Conservation (phyloP, 35 echinoderm and acorn worm genomes). For the Lytechinus variegatus region DNA sequence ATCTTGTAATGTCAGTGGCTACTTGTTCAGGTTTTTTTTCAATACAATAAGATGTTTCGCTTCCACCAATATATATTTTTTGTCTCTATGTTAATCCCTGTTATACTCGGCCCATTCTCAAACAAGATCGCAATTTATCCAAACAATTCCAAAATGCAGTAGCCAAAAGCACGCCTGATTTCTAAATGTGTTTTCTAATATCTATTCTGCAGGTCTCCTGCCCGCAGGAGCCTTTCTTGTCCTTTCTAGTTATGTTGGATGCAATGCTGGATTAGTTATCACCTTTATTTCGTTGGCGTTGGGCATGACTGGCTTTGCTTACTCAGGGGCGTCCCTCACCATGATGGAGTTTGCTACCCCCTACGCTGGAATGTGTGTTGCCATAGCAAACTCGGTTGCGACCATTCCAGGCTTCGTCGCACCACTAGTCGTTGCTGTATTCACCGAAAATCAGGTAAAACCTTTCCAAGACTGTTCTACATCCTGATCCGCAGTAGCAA, state of each 20-base stretch:
- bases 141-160: too few species aligned
- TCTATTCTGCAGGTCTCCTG: not conserved
- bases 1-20: too few species aligned
- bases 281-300: not conserved
- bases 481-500: too few species aligned
- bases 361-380: not conserved
- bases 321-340: not conserved
- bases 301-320: not conserved
- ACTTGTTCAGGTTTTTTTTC: too few species aligned
- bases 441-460: conserved; percentile 20
- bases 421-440: not conserved
- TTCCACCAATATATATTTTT: too few species aligned
- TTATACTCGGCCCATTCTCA: too few species aligned
- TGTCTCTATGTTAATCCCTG: too few species aligned
- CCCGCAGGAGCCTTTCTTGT: not conserved
- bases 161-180: too few species aligned
- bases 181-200: too few species aligned
- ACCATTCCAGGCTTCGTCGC: not conserved
- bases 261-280: not conserved
- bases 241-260: not conserved
- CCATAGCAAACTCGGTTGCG: not conserved
- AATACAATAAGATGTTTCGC: too few species aligned
- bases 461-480: too few species aligned
- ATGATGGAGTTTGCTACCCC: conserved; percentile 22
- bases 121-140: too few species aligned